Conservation (phyloP, 2,888 invertebrate species). For the Escarpia spicata region DNA sequence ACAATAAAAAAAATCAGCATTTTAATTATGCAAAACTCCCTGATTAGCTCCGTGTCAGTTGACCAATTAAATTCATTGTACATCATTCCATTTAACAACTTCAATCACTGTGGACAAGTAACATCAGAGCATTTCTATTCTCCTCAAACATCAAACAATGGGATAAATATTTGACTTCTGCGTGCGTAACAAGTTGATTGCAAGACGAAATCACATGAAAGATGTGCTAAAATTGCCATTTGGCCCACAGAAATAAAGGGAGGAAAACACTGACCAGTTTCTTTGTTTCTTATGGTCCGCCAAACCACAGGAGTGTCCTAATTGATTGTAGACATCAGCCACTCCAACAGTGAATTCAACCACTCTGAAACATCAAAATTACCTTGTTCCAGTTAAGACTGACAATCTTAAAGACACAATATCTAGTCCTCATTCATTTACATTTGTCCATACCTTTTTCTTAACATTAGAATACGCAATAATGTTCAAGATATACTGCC, state of each 20-base stretch:
- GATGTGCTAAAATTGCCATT: neutral
- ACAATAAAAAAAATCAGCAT: no score
- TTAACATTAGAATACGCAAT: no score
- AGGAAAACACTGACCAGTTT: neutral
- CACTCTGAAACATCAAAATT: neutral
- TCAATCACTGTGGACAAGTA: neutral
- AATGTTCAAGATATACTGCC: no score
- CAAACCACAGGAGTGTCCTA: neutral
- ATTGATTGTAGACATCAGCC: neutral
- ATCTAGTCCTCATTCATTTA: no score
- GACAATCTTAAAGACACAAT: neutral
- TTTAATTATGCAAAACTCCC: no score
- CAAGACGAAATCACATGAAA: neutral
- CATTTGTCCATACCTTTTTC: no score
- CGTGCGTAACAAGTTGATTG: neutral
- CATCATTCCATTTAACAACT: neutral
- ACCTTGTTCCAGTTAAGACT: neutral
- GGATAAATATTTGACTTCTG: neutral
- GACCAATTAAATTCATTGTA: no score
- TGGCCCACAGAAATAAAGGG: neutral
- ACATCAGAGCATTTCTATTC: neutral
- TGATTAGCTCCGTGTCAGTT: no score
- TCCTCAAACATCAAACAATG: no score
- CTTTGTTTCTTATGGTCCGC: neutral
- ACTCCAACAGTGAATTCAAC: neutral